A percentile compares a stretch with the other conserved stretches of the same genome.
Evolutionary conservation across 2,113 vertebrate genomes (phyloP).

Genomic region (Pseudorhombus dupliciocellatus): DNA sequence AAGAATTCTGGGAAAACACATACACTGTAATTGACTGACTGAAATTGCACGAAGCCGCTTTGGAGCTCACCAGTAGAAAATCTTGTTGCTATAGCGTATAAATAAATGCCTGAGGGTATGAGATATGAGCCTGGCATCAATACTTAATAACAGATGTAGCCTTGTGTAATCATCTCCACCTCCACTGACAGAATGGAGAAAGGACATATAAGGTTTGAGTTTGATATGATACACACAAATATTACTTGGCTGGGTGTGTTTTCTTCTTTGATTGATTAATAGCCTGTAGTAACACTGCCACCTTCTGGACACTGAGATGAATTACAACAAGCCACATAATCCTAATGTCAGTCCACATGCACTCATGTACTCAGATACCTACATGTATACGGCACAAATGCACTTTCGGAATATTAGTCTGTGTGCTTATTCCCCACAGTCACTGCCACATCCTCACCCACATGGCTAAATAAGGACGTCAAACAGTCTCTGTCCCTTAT

Average conservation of each 20-base stretch:
- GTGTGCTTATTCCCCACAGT: slow-evolving; percentile 26
- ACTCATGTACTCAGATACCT: background rate
- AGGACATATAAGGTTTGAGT: background rate
- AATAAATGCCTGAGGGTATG: background rate
- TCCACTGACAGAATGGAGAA: background rate
- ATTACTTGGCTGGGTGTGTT: background rate
- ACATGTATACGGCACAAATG: background rate
- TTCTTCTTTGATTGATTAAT: background rate
- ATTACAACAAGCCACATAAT: slow-evolving; percentile 16
- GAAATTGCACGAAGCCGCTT: background rate
- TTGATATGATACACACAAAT: background rate
- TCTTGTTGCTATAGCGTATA: background rate
- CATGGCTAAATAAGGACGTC: slow-evolving; percentile 67
- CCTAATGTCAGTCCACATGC: background rate
- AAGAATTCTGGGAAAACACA: slow-evolving; percentile 1
- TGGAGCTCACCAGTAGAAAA: background rate
- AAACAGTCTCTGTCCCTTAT: background rate
- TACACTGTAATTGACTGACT: slow-evolving; percentile 11
- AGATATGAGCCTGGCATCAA: background rate
- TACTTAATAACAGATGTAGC: background rate
- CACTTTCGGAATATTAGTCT: slow-evolving; percentile 18
- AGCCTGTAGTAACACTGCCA: background rate
- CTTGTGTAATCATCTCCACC: background rate
- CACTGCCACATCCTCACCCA: slow-evolving; percentile 23
- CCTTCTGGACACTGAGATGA: slow-evolving; percentile 5